These are phyloP conservation scores for Autographa pulchrina DNA, from an alignment of 2,888 invertebrate species.

Conservation along the genomic window DNA sequence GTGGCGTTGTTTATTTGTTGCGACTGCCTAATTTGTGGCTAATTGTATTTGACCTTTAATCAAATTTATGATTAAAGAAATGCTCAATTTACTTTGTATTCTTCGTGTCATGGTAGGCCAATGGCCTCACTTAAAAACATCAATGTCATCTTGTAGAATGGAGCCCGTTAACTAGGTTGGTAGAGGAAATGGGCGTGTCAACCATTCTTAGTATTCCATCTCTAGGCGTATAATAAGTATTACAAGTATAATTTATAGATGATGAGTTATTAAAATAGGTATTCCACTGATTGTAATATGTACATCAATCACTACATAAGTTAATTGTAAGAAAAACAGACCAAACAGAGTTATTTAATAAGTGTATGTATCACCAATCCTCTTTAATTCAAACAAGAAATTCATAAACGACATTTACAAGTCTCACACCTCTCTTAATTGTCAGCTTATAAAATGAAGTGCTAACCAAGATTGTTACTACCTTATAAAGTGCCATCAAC, in stretches of 20 bases:
- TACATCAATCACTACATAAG: too few relatives aligned
- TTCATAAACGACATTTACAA: too few relatives aligned
- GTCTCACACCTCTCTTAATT: neutral
- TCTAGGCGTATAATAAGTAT: neutral
- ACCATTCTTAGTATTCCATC: neutral
- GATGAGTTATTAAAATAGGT: too few relatives aligned
- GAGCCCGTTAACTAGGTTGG: neutral
- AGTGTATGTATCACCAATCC: too few relatives aligned
- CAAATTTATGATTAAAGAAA: neutral
- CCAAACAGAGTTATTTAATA: too few relatives aligned
- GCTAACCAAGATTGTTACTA: neutral
- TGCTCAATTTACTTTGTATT: neutral
- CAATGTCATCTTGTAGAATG: neutral
- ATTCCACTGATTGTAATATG: too few relatives aligned
- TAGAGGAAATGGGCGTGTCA: neutral
- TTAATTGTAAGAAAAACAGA: too few relatives aligned
- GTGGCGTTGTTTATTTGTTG: neutral
- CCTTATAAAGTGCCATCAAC: neutral
- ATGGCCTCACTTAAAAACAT: neutral
- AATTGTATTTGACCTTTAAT: neutral
- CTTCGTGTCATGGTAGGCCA: neutral
- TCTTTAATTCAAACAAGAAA: too few relatives aligned
- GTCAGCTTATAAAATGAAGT: conserved; percentile 1
- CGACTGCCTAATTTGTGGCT: neutral
- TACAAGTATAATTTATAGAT: too few relatives aligned